Evolutionary conservation across 1,140 invertebrate genomes (phyloP).

Genomic region (Campoletis sonorensis): DNA sequence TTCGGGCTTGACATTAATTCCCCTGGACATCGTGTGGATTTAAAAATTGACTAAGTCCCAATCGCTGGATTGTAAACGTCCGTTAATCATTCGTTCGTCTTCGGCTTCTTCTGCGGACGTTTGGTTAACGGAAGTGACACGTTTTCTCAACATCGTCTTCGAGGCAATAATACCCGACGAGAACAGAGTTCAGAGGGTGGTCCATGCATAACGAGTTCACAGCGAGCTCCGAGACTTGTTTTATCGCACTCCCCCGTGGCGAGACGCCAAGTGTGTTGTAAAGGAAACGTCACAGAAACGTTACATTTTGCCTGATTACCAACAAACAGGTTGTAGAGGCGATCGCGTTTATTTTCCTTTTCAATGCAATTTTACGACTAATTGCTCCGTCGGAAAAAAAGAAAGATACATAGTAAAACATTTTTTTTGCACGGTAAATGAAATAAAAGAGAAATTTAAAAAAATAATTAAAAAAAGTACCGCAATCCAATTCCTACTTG

Average conservation of each 20-base stretch:
- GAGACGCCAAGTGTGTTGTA: conserved; percentile 28
- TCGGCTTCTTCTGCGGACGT: background rate
- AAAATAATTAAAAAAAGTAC: too few species aligned
- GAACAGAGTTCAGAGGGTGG: conserved; percentile 26
- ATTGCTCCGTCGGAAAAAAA: background rate
- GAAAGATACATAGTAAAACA: too few species aligned
- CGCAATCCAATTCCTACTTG: background rate
- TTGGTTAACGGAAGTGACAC: conserved; percentile 24
- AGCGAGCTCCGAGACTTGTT: background rate
- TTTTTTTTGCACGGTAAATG: background rate
- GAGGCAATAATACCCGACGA: conserved; percentile 28
- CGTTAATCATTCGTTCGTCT: background rate
- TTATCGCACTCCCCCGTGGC: conserved; percentile 17
- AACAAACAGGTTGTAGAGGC: background rate
- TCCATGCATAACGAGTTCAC: conserved; percentile 29
- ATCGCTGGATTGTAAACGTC: too few species aligned
- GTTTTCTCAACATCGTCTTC: background rate
- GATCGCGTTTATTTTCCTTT: background rate
- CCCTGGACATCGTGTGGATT: too few species aligned
- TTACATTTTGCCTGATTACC: background rate
- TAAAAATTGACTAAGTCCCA: too few species aligned
- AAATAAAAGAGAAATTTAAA: background rate
- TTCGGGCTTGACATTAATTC: too few species aligned
- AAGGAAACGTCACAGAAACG: conserved; percentile 14
- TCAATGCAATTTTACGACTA: background rate